These are phyloP conservation scores for Scolopax mira DNA, from an alignment of 2,113 vertebrate genomes.

Conservation along the genomic window DNA sequence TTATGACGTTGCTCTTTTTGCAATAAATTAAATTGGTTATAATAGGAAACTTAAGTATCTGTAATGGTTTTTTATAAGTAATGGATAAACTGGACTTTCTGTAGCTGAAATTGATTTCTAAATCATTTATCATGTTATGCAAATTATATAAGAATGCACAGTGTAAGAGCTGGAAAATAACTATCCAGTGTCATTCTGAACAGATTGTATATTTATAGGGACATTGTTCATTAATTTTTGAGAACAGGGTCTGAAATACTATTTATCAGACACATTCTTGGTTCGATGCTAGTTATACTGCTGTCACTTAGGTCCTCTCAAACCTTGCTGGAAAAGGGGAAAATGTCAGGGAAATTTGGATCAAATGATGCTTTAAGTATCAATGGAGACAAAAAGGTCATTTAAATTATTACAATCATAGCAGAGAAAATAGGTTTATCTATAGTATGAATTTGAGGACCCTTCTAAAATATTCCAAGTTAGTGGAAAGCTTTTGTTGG, in stretches of 20 bases:
- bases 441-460: background rate
- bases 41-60: slow-evolving; percentile 45
- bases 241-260: background rate
- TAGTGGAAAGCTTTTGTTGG: background rate
- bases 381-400: background rate
- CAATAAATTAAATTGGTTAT: slow-evolving; percentile 49
- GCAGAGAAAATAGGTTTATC: slow-evolving; percentile 3
- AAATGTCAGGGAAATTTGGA: slow-evolving; percentile 20
- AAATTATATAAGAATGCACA: background rate
- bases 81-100: slow-evolving; percentile 40
- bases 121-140: slow-evolving; percentile 38
- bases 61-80: slow-evolving; percentile 14
- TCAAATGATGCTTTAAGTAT: slow-evolving; percentile 19
- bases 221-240: slow-evolving; percentile 38
- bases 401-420: slow-evolving; percentile 25
- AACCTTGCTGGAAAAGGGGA: slow-evolving; percentile 6
- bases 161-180: background rate
- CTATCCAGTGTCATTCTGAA: background rate
- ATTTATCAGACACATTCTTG: background rate
- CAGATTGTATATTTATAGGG: background rate
- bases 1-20: background rate
- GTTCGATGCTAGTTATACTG: background rate
- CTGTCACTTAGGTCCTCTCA: slow-evolving; percentile 10
- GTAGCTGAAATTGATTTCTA: slow-evolving; percentile 37
- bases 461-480: slow-evolving; percentile 1